phyloP scores from a whole-genome alignment of 92 coral and sea anemone species.

The Pocillopora grandis region DNA sequence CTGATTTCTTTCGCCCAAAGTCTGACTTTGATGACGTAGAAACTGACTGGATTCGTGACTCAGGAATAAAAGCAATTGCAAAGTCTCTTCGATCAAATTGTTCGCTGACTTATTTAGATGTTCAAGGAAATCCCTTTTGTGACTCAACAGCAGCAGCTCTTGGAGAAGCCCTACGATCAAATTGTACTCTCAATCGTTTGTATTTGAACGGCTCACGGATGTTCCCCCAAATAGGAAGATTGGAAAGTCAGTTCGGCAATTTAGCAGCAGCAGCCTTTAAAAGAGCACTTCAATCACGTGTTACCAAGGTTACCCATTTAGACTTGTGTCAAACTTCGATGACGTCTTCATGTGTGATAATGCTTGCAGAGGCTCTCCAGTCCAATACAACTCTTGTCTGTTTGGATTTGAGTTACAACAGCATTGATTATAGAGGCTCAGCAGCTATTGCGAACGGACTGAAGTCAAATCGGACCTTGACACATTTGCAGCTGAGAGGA shows the following conservation, averaged over 20 bases:
- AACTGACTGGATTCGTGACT: not conserved
- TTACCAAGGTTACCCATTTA: not conserved
- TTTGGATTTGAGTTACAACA: not conserved
- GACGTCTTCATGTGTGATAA: not conserved
- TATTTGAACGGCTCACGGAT: not conserved
- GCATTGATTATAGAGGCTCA: not conserved
- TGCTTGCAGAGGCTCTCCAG: constrained; percentile 1
- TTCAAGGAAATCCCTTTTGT: not conserved
- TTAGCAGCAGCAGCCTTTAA: constrained; percentile 11
- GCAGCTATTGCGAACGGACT: not conserved
- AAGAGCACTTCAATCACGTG: not conserved
- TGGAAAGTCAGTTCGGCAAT: not conserved
- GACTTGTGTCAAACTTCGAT: not conserved
- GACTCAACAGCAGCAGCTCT: constrained; percentile 4
- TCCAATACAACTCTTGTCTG: not conserved
- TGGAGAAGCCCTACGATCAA: constrained; percentile 9
- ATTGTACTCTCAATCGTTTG: not conserved
- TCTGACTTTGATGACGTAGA: not conserved
- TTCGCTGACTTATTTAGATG: constrained; percentile 15
- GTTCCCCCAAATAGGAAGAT: not conserved
- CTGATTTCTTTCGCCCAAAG: not conserved
- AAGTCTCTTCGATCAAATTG: constrained; percentile 12
- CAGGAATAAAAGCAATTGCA: constrained; percentile 6
- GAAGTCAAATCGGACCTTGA: constrained; percentile 6
- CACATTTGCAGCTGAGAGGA: not conserved